Percentiles rank a stretch among this genome's conserved stretches.
phyloP scores from a whole-genome alignment of 2,797 vertebrate species.

The Acanthurus lineatus region DNA sequence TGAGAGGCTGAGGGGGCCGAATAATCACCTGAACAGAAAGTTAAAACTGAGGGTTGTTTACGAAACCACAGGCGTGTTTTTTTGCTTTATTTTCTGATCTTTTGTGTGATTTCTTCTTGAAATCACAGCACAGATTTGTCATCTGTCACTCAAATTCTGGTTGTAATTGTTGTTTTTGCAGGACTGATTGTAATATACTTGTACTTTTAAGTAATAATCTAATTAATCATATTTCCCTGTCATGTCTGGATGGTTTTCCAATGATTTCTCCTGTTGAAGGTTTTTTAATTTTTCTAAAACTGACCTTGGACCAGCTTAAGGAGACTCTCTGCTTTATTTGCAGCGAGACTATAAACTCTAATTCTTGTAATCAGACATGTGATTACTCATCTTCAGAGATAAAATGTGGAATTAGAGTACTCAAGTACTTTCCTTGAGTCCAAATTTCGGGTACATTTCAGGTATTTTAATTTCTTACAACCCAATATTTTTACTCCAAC shows the following conservation, averaged over 20 bases:
- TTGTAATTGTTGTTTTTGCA: not conserved
- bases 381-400: not conserved
- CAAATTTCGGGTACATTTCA: too few species aligned
- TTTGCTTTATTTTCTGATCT: not conserved
- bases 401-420: too few species aligned
- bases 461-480: too few species aligned
- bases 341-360: not conserved
- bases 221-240: too few species aligned
- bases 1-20: conserved; percentile 28
- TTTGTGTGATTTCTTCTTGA: not conserved
- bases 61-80: not conserved
- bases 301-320: not conserved
- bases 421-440: too few species aligned
- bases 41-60: conserved; percentile 19
- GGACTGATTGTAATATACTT: not conserved
- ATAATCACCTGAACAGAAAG: conserved; percentile 23
- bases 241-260: too few species aligned
- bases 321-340: conserved; percentile 12
- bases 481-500: not conserved
- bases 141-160: not conserved
- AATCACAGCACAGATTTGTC: not conserved
- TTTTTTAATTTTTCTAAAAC: not conserved
- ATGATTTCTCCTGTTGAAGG: not conserved
- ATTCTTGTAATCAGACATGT: not conserved
- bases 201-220: too few species aligned